Percentiles rank a stretch among this genome's conserved stretches.
Conservation (phyloP, 2,888 invertebrate genomes). For the Automeris io region DNA sequence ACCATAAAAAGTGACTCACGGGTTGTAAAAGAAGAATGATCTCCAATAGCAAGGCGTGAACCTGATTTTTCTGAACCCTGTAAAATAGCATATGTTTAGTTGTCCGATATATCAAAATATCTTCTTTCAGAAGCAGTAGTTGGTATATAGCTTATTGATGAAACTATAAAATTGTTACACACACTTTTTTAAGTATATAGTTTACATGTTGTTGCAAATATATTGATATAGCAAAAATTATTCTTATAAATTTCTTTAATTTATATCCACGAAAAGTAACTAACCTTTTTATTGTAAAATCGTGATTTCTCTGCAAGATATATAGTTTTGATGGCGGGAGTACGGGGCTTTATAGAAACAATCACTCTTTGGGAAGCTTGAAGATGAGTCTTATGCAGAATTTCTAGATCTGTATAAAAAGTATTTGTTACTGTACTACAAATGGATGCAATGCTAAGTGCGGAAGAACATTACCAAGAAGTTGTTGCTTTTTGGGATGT, state of each 20-base stretch:
- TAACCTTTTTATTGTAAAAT: conserved; percentile 47
- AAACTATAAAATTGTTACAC: no score
- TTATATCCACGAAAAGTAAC: background rate
- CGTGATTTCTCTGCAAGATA: conserved; percentile 54
- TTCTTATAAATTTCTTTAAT: background rate
- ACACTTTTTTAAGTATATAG: no score
- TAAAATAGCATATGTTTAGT: no score
- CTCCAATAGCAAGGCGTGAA: conserved; percentile 56
- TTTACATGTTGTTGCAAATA: no score
- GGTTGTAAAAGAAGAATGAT: conserved; percentile 51
- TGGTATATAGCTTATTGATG: no score
- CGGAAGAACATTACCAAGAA: conserved; percentile 34
- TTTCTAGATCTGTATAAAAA: conserved; percentile 48
- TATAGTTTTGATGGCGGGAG: conserved; percentile 52
- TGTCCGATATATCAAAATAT: no score
- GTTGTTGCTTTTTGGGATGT: conserved; percentile 36
- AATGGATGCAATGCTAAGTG: no score
- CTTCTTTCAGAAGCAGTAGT: no score
- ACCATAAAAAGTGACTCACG: conserved; percentile 34
- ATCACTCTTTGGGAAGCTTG: conserved; percentile 47
- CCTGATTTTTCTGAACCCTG: conserved; percentile 51
- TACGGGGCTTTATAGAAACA: conserved; percentile 52
- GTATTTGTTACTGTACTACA: no score
- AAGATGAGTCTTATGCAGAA: conserved; percentile 38
- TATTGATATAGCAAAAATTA: no score